Evolutionary conservation across 2,888 invertebrate species (phyloP).

Genomic region (Aspidapion aeneum): DNA sequence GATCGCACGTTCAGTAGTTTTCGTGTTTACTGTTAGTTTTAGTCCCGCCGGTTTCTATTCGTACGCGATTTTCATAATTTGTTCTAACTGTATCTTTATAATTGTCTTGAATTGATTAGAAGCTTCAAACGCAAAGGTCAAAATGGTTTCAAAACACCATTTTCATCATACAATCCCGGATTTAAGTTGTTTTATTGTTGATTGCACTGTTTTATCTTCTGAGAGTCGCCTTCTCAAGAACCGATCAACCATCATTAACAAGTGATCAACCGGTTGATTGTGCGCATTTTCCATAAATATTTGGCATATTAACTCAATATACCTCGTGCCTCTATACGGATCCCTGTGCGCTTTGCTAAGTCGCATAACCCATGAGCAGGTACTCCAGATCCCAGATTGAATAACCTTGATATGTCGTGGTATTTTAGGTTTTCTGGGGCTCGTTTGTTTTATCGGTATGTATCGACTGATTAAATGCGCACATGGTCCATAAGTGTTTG

Average conservation of each 20-base stretch:
- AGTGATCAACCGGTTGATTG: constrained; percentile 58
- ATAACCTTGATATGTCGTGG: too few relatives aligned
- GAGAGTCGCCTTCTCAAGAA: constrained; percentile 47
- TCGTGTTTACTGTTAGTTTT: too few relatives aligned
- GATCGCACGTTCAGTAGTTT: too few relatives aligned
- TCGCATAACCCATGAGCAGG: constrained; percentile 62
- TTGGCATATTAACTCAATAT: constrained; percentile 62
- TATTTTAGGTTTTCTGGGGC: too few relatives aligned
- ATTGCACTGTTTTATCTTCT: constrained; percentile 51
- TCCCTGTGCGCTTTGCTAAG: constrained; percentile 61
- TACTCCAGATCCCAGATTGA: too few relatives aligned
- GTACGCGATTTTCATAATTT: too few relatives aligned
- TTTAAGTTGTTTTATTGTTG: constrained; percentile 62
- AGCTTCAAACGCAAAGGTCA: neutral
- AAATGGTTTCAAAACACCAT: constrained; percentile 27
- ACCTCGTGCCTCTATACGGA: constrained; percentile 61
- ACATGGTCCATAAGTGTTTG: too few relatives aligned
- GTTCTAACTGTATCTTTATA: too few relatives aligned
- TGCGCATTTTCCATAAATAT: constrained; percentile 62
- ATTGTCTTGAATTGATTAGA: too few relatives aligned
- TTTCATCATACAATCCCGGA: constrained; percentile 56
- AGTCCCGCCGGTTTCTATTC: too few relatives aligned
- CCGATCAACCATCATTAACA: constrained; percentile 59
- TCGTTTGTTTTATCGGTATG: too few relatives aligned
- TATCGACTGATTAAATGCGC: too few relatives aligned